Evolutionary conservation across 2,888 invertebrate genomes (phyloP), one percentile per base, ranked within the genome.

Genomic region (Anagyrus pseudococci): DNA sequence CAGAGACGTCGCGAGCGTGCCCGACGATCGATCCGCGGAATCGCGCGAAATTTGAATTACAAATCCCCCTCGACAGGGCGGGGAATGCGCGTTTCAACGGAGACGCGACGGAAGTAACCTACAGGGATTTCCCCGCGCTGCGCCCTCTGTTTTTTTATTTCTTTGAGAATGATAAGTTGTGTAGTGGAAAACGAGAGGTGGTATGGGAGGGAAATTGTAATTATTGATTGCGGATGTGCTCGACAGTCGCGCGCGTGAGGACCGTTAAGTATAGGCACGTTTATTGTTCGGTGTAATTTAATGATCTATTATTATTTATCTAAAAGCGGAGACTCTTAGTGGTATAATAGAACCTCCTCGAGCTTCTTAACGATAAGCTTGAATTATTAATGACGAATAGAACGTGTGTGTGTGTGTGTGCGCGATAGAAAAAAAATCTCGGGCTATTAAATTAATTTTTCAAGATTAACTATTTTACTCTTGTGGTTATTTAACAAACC

Each of bases 31-130:
- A 66, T 58, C 58, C 53, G 47, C 55, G 56, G 65, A 62, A 62
- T 64, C 49, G 66, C 55, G 62, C 62, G 20, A 66, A 63, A 66
- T 66, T 66, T 66, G 66, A 66, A 66, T 66, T 66, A 63, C 63
- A 66, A 66, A 66, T 66, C 40, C 43, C 15, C 20, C 64, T 54
- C 23, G 58, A 48, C 64, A 29, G 6, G 29, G 29, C 33, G 33
- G 33, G 33, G 33, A 15, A 15, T 7, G 13, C 15, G 33, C 33
- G 8, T 37, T 37, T 37, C 33, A 8, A 15, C 15, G 33, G 13
- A 8, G 13, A 37, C 43, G 17, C 8, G 40, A 41, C 43, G 43
- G 23, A 47, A 25, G 25, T 47, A 26, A 47, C 47, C 15, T 13
- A 8, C 19, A 13, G 7, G 7, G 33, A 6, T n/a, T n/a, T n/a